phyloP scores from a whole-genome alignment of 2,888 invertebrate species.

The Chouioia cunea region DNA sequence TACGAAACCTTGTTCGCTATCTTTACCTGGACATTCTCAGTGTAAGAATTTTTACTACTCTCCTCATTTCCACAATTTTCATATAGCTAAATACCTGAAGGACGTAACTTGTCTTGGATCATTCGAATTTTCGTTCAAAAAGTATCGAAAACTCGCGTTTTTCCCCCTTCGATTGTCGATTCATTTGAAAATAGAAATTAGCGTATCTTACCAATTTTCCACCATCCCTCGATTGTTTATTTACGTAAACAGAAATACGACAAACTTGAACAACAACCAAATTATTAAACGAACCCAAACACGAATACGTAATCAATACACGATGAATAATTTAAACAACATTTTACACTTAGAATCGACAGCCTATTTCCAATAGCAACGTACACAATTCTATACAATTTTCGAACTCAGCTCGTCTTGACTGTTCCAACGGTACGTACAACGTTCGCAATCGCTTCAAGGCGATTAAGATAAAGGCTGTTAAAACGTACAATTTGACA shows the following conservation, averaged over 20 bases:
- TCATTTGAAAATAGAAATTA: no score
- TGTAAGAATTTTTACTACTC: constrained; percentile 32
- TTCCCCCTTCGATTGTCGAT: no score
- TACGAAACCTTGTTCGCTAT: constrained; percentile 34
- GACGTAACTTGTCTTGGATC: constrained; percentile 52
- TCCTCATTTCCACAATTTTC: constrained; percentile 44
- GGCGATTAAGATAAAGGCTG: constrained; percentile 13
- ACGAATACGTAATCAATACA: constrained; percentile 36
- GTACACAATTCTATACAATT: constrained; percentile 13
- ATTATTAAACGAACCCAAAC: constrained; percentile 22
- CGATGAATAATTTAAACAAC: constrained; percentile 10
- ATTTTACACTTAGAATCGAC: constrained; percentile 11
- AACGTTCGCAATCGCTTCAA: no score
- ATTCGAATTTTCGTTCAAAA: constrained; percentile 29
- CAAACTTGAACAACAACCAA: constrained; percentile 22
- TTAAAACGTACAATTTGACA: constrained; percentile 11
- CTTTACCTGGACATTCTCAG: constrained; percentile 7
- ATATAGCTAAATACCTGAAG: constrained; percentile 67
- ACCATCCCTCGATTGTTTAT: not conserved
- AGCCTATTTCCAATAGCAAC: constrained; percentile 14
- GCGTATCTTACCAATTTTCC: no score
- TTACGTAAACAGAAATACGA: constrained; percentile 26
- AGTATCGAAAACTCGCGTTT: not conserved
- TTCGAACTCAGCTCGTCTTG: no score
- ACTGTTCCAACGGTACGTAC: not conserved